Conservation (phyloP, 2,888 invertebrate genomes). For the Dolichomitus sp. region DNA sequence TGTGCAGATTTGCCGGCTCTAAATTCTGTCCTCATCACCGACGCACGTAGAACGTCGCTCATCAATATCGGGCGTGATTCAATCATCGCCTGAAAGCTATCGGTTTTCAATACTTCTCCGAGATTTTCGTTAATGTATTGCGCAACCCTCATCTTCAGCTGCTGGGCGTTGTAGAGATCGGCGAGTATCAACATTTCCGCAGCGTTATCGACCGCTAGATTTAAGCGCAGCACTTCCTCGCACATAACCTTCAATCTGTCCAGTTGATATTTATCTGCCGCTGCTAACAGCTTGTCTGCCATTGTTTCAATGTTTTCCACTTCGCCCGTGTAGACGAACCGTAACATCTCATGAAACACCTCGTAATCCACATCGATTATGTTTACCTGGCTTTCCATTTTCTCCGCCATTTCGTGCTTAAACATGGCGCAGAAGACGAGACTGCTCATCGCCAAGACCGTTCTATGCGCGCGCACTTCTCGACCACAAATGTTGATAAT, state of each 20-base stretch:
- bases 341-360: background rate
- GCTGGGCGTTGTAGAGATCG: background rate
- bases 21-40: background rate
- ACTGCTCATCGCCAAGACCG: background rate
- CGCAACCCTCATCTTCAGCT: background rate
- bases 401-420: background rate
- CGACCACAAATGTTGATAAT: background rate
- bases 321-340: background rate
- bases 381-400: background rate
- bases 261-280: background rate
- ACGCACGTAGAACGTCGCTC: background rate
- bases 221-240: background rate
- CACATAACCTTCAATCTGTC: background rate
- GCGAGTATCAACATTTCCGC: background rate
- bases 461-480: background rate
- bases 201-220: background rate
- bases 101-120: background rate
- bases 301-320: background rate
- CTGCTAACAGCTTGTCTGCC: background rate
- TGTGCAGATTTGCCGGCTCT: too few species aligned
- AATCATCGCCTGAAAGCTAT: background rate
- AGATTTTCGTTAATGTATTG: background rate
- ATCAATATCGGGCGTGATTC: background rate
- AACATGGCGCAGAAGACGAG: background rate
- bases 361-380: background rate